These are phyloP conservation scores for Hyperopisus bebe DNA, from an alignment of 2,113 vertebrate genomes.

Conservation along the genomic window DNA sequence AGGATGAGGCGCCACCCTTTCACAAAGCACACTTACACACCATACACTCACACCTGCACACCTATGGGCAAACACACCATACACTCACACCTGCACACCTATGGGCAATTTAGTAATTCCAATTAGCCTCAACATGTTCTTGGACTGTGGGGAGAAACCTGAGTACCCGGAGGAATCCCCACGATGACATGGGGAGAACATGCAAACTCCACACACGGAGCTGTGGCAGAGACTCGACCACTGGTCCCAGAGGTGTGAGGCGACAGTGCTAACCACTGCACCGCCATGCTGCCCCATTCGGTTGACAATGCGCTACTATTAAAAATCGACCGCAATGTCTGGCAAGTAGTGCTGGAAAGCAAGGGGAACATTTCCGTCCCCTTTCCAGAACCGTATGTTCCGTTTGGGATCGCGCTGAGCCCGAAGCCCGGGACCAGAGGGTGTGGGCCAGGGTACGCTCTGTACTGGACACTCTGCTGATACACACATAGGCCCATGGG, in stretches of 20 bases:
- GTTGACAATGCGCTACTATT: neutral
- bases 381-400: neutral
- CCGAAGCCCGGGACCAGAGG: neutral
- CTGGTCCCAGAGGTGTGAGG: neutral
- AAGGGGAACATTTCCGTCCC: neutral
- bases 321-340: neutral
- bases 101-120: neutral
- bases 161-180: neutral
- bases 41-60: neutral
- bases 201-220: neutral
- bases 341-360: neutral
- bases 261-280: neutral
- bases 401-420: neutral
- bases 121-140: neutral
- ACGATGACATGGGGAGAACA: neutral
- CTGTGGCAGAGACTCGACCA: neutral
- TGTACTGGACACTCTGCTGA: neutral
- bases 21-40: neutral
- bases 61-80: too few species aligned
- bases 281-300: neutral
- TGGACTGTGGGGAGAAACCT: neutral
- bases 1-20: neutral
- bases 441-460: neutral
- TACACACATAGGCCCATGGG: neutral
- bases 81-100: neutral